These are phyloP conservation scores for Drosophila sordidula DNA, from an alignment of 2,888 invertebrate genomes.

Conservation along the genomic window DNA sequence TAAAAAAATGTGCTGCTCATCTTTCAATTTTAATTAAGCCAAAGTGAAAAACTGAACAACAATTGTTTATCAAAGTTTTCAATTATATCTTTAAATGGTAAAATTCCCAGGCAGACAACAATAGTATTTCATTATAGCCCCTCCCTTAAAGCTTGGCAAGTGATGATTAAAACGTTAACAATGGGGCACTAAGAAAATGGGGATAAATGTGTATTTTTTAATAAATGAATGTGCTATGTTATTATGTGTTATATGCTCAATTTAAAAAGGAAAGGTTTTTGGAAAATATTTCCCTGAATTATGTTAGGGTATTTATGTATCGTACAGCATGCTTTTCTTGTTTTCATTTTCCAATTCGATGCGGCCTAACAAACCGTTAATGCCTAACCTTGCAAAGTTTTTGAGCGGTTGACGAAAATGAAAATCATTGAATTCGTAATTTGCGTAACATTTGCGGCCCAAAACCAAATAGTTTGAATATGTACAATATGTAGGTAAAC, in stretches of 20 bases:
- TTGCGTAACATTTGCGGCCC: conserved; percentile 73
- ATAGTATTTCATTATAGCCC: conserved; percentile 12
- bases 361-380: conserved; percentile 60
- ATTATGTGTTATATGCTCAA: too few relatives aligned
- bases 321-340: conserved; percentile 26
- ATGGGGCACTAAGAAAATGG: neutral
- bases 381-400: conserved; percentile 60
- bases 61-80: conserved; percentile 29
- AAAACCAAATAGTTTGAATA: conserved; percentile 5
- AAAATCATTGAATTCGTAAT: conserved; percentile 45
- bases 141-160: neutral
- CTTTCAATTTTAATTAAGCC: conserved; percentile 20
- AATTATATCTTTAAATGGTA: conserved; percentile 20
- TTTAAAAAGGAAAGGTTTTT: too few relatives aligned
- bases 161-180: conserved; percentile 6
- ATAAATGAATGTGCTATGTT: neutral
- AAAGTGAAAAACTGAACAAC: conserved; percentile 36
- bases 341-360: conserved; percentile 50
- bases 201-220: conserved; percentile 1
- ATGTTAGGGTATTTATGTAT: neutral
- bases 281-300: too few relatives aligned
- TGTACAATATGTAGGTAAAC: conserved; percentile 26
- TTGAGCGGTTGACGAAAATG: conserved; percentile 54
- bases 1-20: conserved; percentile 8
- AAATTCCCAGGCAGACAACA: conserved; percentile 29